Base-by-base conservation (phyloP, 2,113 vertebrate genomes). In the Motacilla alba region DNA sequence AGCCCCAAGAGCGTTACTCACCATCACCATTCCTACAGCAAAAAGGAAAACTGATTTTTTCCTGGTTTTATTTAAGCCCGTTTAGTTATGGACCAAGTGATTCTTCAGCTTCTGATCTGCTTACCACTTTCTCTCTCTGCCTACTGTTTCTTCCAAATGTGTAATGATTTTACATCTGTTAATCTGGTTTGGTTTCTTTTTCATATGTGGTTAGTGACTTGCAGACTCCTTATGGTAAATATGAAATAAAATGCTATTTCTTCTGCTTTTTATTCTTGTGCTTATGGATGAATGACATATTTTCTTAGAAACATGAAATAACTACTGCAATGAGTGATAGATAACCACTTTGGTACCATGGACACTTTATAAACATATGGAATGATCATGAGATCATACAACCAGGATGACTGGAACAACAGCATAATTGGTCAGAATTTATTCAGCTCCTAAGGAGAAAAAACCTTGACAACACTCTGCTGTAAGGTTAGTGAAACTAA, bases 1-100 rank as follows among this genome's bases (percentile, higher is more conserved):
- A 15, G 49, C 35, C 0, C 0, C 22, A 21, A n/a, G 2, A 26
- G 21, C 8, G 4, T 30, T 19, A 64, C 53, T 47, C 27, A 22
- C 43, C 64, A 50, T 5, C 0, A 0, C 16, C 52, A 59, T 24
- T 55, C 60, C 59, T n/a, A 59, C 0, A 2, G 62, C 13, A 59
- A 70, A 83, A 80, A 53, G 15, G 10, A 49, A 81, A 39, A 46
- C 2, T 0, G 31, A 16, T 31, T 50, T 63, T 56, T 31, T 15
- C 16, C 33, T 35, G 7, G 17, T 52, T 77, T 77, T 78, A 81
- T 63, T 90, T 70, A 69, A 1, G 4, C 24, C 41, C 0, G 0
- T 35, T 86, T 69, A 76, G 67, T 60, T 50, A 47, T 63, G 67
- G 55, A 70, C 37, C 3, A 49, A 78, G 50, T 44, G 62, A 84